Evolutionary conservation across 2,797 vertebrate species (phyloP).

Genomic region (Malacoctenus gilli): DNA sequence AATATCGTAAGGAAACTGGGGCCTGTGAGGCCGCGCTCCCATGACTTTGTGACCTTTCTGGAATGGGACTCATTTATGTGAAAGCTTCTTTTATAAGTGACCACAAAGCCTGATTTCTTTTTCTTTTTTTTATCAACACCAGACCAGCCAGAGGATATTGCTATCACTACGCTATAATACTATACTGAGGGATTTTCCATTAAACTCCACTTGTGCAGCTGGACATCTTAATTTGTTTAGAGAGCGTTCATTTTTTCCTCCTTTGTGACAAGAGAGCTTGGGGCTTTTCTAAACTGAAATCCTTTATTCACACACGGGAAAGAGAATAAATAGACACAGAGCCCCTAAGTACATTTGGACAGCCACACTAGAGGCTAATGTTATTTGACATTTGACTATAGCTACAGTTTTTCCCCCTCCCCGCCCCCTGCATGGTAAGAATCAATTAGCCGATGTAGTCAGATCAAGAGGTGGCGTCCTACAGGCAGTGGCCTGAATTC

Average conservation of each 20-base stretch:
- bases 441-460: slow-evolving; percentile 61
- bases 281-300: slow-evolving; percentile 35
- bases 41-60: slow-evolving; percentile 70
- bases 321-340: slow-evolving; percentile 52
- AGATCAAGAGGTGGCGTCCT: slow-evolving; percentile 43
- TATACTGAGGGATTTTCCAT: slow-evolving; percentile 3
- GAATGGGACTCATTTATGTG: slow-evolving; percentile 59
- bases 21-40: slow-evolving; percentile 35
- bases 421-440: slow-evolving; percentile 56
- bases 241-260: slow-evolving; percentile 35
- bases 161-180: slow-evolving; percentile 25
- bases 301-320: slow-evolving; percentile 47
- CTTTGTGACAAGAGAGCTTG: slow-evolving; percentile 41
- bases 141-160: slow-evolving; percentile 44
- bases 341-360: slow-evolving; percentile 39
- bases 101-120: slow-evolving; percentile 29
- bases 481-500: slow-evolving; percentile 37
- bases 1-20: slow-evolving; percentile 60
- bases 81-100: slow-evolving; percentile 50
- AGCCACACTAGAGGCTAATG: slow-evolving; percentile 52
- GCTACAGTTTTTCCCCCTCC: slow-evolving; percentile 36
- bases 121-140: slow-evolving; percentile 38
- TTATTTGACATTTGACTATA: slow-evolving; percentile 59
- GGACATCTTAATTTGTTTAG: slow-evolving; percentile 43
- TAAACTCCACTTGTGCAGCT: slow-evolving; percentile 25